phyloP scores from a whole-genome alignment of 2,888 invertebrate genomes.

The Branchipolynoe longqiensis region DNA sequence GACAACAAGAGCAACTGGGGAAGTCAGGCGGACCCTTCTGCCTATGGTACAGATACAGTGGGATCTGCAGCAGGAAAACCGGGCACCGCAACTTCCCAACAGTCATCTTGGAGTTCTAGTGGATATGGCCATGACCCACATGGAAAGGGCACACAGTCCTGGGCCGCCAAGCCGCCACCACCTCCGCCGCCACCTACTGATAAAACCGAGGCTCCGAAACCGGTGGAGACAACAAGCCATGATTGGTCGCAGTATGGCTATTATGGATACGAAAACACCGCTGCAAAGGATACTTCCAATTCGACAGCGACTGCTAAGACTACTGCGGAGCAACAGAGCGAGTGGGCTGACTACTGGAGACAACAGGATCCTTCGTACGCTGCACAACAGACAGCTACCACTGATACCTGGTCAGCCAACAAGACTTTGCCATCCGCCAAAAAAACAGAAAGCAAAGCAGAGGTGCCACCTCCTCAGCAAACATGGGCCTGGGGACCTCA shows the following conservation, averaged over 20 bases:
- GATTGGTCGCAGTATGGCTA: conserved; percentile 39
- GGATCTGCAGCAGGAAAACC: background rate
- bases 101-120: background rate
- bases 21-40: background rate
- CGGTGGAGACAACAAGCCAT: background rate
- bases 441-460: background rate
- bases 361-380: background rate
- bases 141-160: conserved; percentile 2
- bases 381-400: conserved; percentile 1
- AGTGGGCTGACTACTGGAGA: conserved; percentile 46
- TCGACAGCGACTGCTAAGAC: background rate
- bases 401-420: conserved; percentile 29
- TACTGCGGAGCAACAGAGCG: background rate
- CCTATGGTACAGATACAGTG: background rate
- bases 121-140: background rate
- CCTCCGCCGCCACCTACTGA: conserved; percentile 36
- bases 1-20: background rate
- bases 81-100: background rate
- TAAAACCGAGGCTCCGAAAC: conserved; percentile 4
- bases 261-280: conserved; percentile 30
- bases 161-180: conserved; percentile 39
- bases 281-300: background rate
- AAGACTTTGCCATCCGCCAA: background rate
- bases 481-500: conserved; percentile 44
- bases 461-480: conserved; percentile 15